Base-by-base conservation (phyloP, 2,888 invertebrate species). In the Synergus laeviventris region DNA sequence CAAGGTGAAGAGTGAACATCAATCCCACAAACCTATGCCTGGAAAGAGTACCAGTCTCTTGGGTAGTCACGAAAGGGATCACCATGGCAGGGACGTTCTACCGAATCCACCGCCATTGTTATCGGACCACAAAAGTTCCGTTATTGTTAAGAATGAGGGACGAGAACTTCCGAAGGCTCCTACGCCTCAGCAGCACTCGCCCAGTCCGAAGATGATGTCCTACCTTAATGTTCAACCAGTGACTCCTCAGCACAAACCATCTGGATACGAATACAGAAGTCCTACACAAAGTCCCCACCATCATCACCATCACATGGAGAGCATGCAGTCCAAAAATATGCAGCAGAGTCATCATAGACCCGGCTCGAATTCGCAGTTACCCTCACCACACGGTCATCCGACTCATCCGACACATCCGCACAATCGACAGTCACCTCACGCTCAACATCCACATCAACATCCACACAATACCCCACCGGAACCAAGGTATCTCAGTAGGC, bases 81-180 rank as follows among this genome's bases (percentile, higher is more conserved):
- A 89, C 84, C 90, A 89, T 62, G 87, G 87, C 14, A 86, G 89
- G 79, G 90, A 90, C 76, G 86, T 91, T 74, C 91, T 95, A 76
- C 94, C 94, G 78, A 95, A 94, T 81, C 94, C 94, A 21, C 94
- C 95, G 74, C 94, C 94, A 7, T 91, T 95, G 77, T 92, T 95
- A 83, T 93, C 94, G 84, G 95, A 95, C 90, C 91, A 92, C 85
- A 95, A 95, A 90, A 95, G 93, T 90, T 94, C 95, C 87, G 96
- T 96, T 89, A 96, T 96, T 90, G 96, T 96, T 79, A 95, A 96
- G 89, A 95, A 95, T 90, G 95, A 95, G 86, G 94, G 93, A 75
- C 94, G 95, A 89, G 91, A 91, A 77, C 88, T 94, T 76, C 88
- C 93, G 86, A 87, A 93, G 88, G 87, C 92, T 81, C 85, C 93